phyloP scores from a whole-genome alignment of 2,888 invertebrate genomes.

The Caradrina kadenii region DNA sequence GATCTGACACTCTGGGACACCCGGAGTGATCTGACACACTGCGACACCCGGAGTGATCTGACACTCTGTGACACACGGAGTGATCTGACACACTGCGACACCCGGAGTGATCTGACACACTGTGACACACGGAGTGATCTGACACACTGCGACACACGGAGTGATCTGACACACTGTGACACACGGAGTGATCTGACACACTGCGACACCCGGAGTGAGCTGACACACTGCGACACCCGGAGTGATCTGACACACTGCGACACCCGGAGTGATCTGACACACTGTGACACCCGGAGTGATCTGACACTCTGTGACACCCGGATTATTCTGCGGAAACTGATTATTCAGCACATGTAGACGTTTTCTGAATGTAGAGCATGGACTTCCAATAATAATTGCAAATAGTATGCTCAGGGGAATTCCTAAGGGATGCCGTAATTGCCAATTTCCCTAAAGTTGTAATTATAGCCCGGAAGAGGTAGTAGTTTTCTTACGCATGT shows the following conservation, averaged over 20 bases:
- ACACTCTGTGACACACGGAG: constrained; percentile 38
- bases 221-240: constrained; percentile 45
- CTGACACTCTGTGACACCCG: constrained; percentile 44
- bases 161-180: constrained; percentile 38
- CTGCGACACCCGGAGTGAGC: constrained; percentile 23
- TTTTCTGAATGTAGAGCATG: not conserved
- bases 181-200: constrained; percentile 40
- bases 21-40: constrained; percentile 38
- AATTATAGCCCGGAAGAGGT: no score
- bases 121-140: constrained; percentile 24
- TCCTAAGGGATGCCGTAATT: no score
- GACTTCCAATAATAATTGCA: not conserved
- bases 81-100: constrained; percentile 39
- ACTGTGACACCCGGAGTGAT: no score
- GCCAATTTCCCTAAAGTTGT: no score
- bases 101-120: constrained; percentile 40
- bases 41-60: constrained; percentile 34
- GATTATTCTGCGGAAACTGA: constrained; percentile 44
- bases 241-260: constrained; percentile 37
- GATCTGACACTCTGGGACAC: constrained; percentile 39
- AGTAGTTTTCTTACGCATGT: no score
- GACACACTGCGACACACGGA: constrained; percentile 42
- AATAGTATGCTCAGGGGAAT: not conserved
- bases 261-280: constrained; percentile 43
- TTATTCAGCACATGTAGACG: not conserved